phyloP scores from a whole-genome alignment of 2,797 vertebrate species.

The Sebastes matsubarae region DNA sequence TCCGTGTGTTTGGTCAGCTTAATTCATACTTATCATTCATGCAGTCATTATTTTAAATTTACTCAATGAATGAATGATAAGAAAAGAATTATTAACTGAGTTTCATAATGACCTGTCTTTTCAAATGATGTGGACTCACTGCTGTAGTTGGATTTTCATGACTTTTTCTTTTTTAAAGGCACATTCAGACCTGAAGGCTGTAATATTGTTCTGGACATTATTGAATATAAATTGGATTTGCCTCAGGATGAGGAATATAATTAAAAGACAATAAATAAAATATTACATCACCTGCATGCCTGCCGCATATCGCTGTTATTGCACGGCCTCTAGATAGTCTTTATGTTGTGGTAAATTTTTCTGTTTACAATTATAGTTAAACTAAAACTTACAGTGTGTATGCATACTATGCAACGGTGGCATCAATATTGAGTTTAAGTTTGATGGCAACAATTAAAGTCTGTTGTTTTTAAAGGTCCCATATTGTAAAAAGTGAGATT shows the following conservation, averaged over 20 bases:
- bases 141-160: constrained; percentile 12
- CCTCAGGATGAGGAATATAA: constrained; percentile 67
- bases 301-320: constrained; percentile 29
- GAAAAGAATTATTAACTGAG: not conserved
- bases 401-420: not conserved
- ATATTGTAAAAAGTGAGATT: too few species aligned
- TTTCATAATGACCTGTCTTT: constrained; percentile 17
- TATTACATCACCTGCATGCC: constrained; percentile 31
- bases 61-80: constrained; percentile 14
- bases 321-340: constrained; percentile 19
- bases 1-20: constrained; percentile 15
- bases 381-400: not conserved
- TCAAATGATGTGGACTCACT: not conserved
- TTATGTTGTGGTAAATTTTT: not conserved
- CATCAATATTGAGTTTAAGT: not conserved
- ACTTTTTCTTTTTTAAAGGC: constrained; percentile 36
- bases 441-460: not conserved
- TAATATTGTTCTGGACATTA: constrained; percentile 48
- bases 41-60: constrained; percentile 17
- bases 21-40: constrained; percentile 31
- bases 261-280: constrained; percentile 70
- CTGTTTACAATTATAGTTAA: constrained; percentile 9
- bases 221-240: constrained; percentile 59
- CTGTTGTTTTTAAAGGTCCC: not conserved
- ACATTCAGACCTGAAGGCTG: constrained; percentile 39